Conservation (phyloP, 1,140 invertebrate species). For the Drosophila nasuta region DNA sequence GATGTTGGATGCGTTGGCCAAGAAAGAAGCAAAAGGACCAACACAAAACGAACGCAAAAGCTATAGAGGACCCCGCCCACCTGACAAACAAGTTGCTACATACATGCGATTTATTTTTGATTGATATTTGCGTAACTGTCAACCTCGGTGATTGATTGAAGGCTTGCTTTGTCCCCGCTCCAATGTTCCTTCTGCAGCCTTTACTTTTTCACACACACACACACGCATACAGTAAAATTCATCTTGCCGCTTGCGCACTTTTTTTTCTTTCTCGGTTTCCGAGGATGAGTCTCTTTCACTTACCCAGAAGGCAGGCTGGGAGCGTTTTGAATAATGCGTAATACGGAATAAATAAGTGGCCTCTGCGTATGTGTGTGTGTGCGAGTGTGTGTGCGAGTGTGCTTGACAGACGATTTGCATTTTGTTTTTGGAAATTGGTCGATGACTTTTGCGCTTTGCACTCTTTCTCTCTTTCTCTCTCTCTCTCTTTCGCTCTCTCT, state of each 20-base stretch:
- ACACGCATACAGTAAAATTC: too few species aligned
- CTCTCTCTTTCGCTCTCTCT: neutral
- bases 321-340: conserved; percentile 76
- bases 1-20: conserved; percentile 28
- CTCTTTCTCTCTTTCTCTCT: neutral
- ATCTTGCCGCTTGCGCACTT: conserved; percentile 21
- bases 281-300: neutral
- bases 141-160: conserved; percentile 78
- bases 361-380: conserved; percentile 32
- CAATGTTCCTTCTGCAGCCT: neutral
- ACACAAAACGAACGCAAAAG: too few species aligned
- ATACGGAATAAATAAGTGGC: conserved; percentile 78
- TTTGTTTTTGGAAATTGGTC: conserved; percentile 63
- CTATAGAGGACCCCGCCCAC: conserved; percentile 19
- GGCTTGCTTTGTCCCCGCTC: conserved; percentile 48
- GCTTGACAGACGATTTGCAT: conserved; percentile 78
- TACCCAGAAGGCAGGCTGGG: conserved; percentile 44
- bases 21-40: neutral
- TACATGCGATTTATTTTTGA: conserved; percentile 80
- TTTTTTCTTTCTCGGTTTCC: conserved; percentile 1
- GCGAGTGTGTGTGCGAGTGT: conserved; percentile 13
- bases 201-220: neutral
- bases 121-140: conserved; percentile 81
- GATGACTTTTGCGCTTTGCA: conserved; percentile 50
- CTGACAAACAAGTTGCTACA: conserved; percentile 75